These are phyloP conservation scores for Dynastes grantii DNA, from an alignment of 2,888 invertebrate species.

Conservation along the genomic window DNA sequence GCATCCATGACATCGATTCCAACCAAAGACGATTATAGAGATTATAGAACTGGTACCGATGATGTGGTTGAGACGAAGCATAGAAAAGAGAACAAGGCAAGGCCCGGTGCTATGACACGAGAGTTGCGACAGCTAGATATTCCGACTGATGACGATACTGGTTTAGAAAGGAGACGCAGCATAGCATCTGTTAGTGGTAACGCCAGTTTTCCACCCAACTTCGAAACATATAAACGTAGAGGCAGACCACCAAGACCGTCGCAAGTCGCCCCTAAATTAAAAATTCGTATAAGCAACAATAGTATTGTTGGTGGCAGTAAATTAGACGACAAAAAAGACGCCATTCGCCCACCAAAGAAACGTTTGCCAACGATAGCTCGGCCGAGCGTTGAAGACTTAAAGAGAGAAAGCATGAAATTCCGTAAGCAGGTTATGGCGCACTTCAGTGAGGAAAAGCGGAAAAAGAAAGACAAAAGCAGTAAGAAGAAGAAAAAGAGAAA, in stretches of 20 bases:
- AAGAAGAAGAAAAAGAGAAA: slow-evolving; percentile 76
- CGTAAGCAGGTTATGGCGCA: slow-evolving; percentile 88
- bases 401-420: slow-evolving; percentile 90
- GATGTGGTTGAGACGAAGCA: slow-evolving; percentile 80
- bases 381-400: slow-evolving; percentile 86
- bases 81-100: slow-evolving; percentile 73
- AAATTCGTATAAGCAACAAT: slow-evolving; percentile 75
- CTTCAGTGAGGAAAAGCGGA: slow-evolving; percentile 81
- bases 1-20: slow-evolving; percentile 92
- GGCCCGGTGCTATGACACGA: slow-evolving; percentile 72
- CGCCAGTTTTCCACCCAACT: slow-evolving; percentile 60
- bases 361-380: slow-evolving; percentile 75
- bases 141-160: slow-evolving; percentile 74
- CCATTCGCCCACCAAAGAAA: slow-evolving; percentile 87
- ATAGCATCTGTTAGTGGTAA: slow-evolving; percentile 70
- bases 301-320: slow-evolving; percentile 70
- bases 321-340: slow-evolving; percentile 71
- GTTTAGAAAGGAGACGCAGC: slow-evolving; percentile 69
- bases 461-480: slow-evolving; percentile 73
- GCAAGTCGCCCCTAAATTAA: slow-evolving; percentile 78
- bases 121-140: slow-evolving; percentile 79
- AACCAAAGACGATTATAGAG: slow-evolving; percentile 87
- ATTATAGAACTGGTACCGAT: slow-evolving; percentile 68
- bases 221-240: slow-evolving; percentile 65
- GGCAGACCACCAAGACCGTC: slow-evolving; percentile 66